Evolutionary conservation across 2,888 invertebrate genomes (phyloP).

Genomic region (Gonocerus acuteangulatus): DNA sequence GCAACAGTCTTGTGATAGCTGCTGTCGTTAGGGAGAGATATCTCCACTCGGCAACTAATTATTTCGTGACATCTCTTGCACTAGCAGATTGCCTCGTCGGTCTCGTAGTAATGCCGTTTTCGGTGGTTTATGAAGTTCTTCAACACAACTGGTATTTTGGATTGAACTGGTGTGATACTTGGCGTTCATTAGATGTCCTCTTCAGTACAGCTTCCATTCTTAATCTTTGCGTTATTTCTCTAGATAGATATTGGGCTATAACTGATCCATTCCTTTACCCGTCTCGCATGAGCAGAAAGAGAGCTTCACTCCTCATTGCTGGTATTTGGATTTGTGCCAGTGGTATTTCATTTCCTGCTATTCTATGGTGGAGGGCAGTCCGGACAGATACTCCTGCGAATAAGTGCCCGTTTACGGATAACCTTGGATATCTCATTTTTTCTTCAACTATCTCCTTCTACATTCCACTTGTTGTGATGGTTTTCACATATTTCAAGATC

Average conservation of each 20-base stretch:
- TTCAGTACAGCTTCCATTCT: conserved; percentile 96
- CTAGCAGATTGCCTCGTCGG: conserved; percentile 95
- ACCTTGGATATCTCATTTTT: conserved; percentile 90
- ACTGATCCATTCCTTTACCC: conserved; percentile 97
- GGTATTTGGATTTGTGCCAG: conserved; percentile 95
- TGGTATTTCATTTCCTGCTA: conserved; percentile 96
- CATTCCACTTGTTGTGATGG: conserved; percentile 92
- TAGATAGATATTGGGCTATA: conserved; percentile 97
- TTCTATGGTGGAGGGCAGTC: conserved; percentile 90
- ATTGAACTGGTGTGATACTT: conserved; percentile 92
- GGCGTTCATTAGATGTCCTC: conserved; percentile 93
- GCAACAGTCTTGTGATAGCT: conserved; percentile 87
- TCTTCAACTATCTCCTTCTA: conserved; percentile 98
- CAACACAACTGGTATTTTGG: conserved; percentile 94
- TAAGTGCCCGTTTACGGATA: conserved; percentile 93
- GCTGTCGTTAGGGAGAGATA: conserved; percentile 90
- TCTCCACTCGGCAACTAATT: conserved; percentile 93
- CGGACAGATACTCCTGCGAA: conserved; percentile 68
- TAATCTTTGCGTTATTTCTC: conserved; percentile 91
- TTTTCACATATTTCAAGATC: conserved; percentile 94
- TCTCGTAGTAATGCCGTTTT: conserved; percentile 95
- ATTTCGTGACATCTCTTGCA: conserved; percentile 92
- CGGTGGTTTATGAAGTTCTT: conserved; percentile 79
- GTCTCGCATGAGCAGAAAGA: conserved; percentile 80
- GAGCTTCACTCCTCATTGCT: conserved; percentile 80